These are phyloP conservation scores for Apotomis turbidana DNA, from an alignment of 2,888 invertebrate species.

Conservation along the genomic window DNA sequence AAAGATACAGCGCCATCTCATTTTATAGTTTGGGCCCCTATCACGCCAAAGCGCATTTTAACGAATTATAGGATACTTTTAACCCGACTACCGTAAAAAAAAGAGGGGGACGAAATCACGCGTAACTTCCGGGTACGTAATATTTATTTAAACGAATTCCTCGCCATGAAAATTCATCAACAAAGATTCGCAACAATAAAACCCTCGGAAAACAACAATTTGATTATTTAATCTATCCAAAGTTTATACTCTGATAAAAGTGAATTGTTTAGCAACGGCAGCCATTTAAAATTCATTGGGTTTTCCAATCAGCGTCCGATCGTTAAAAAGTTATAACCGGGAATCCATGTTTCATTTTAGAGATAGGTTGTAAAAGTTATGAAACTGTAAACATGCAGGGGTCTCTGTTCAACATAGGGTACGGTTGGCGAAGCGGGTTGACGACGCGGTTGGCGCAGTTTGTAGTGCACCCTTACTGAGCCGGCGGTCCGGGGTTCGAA, in stretches of 20 bases:
- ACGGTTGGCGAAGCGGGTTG: too few species aligned
- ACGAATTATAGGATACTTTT: too few species aligned
- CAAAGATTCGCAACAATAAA: constrained; percentile 11
- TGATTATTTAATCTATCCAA: constrained; percentile 14
- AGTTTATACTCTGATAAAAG: constrained; percentile 22
- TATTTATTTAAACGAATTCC: background rate
- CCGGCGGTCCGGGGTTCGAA: too few species aligned
- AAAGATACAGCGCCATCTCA: too few species aligned
- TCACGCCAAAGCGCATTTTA: too few species aligned
- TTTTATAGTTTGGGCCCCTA: too few species aligned
- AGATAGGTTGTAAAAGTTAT: background rate
- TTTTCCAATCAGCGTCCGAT: constrained; percentile 33
- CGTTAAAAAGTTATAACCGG: constrained; percentile 37
- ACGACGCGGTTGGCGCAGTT: too few species aligned
- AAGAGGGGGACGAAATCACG: too few species aligned
- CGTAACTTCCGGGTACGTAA: too few species aligned
- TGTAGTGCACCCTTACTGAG: too few species aligned
- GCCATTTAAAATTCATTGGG: constrained; percentile 37
- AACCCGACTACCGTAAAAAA: too few species aligned
- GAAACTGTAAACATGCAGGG: background rate
- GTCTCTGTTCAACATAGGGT: too few species aligned
- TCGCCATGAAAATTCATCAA: background rate
- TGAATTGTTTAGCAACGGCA: background rate
- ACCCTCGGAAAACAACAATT: constrained; percentile 4
- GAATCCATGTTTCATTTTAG: constrained; percentile 26